phyloP scores from a whole-genome alignment of 2,888 invertebrate genomes.

The Pollenia amentaria region DNA sequence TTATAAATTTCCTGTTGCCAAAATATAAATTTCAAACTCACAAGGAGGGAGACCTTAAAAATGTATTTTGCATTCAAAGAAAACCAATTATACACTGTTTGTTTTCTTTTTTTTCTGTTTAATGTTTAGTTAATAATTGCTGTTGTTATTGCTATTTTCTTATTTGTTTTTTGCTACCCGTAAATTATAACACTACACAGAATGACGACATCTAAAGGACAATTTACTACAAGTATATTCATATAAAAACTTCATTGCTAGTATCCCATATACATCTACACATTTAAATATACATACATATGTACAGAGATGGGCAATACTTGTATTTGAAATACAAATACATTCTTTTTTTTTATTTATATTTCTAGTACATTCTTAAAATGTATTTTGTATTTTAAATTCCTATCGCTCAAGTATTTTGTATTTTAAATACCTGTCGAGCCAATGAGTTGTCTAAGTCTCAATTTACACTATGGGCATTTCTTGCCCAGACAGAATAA shows the following conservation, averaged over 20 bases:
- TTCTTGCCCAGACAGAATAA: too few relatives aligned
- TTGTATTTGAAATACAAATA: too few relatives aligned
- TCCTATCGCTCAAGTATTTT: too few relatives aligned
- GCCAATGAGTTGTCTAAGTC: too few relatives aligned
- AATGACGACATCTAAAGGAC: conserved; percentile 23
- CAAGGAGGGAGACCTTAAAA: conserved; percentile 22
- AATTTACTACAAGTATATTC: conserved; percentile 9
- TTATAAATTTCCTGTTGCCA: conserved; percentile 20
- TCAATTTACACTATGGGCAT: too few relatives aligned
- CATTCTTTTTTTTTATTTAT: too few relatives aligned
- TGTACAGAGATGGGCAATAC: too few relatives aligned
- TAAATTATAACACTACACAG: conserved; percentile 29
- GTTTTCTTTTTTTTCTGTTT: neutral
- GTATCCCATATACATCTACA: neutral
- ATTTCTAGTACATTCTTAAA: too few relatives aligned
- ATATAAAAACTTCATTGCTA: neutral
- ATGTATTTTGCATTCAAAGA: neutral
- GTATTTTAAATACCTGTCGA: too few relatives aligned
- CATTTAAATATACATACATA: neutral
- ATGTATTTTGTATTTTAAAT: too few relatives aligned
- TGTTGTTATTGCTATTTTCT: conserved; percentile 11
- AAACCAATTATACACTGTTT: neutral
- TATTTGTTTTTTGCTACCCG: neutral
- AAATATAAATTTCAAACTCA: conserved; percentile 1
- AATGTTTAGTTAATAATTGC: conserved; percentile 23